Conservation (phyloP, 2,888 invertebrate genomes). For the Cryptocephalus primarius region DNA sequence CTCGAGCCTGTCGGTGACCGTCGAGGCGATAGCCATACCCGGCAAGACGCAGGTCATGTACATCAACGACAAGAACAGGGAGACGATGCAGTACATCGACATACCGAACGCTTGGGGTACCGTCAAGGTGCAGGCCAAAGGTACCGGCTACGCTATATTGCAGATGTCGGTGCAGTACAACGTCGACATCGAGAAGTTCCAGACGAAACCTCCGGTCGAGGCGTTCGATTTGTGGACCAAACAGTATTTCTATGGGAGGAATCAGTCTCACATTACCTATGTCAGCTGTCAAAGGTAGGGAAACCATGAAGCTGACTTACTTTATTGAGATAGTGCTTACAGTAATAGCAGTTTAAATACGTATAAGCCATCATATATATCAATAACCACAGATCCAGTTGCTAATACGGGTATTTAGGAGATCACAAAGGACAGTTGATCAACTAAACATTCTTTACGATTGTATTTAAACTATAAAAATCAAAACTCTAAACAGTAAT, state of each 20-base stretch:
- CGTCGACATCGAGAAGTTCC: conserved; percentile 73
- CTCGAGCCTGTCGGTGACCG: conserved; percentile 57
- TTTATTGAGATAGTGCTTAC: too few species aligned
- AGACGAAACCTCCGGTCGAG: conserved; percentile 68
- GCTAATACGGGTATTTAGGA: too few species aligned
- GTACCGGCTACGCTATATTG: conserved; percentile 87
- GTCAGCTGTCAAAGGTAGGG: conserved; percentile 73
- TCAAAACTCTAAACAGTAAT: too few species aligned
- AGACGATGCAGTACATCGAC: conserved; percentile 65
- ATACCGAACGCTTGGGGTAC: conserved; percentile 92
- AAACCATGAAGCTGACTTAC: too few species aligned
- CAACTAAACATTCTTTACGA: too few species aligned
- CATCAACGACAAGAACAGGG: conserved; percentile 68
- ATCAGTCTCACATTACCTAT: conserved; percentile 87
- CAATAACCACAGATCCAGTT: too few species aligned
- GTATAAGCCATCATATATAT: too few species aligned
- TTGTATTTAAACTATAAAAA: too few species aligned
- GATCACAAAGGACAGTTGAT: too few species aligned
- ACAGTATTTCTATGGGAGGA: conserved; percentile 74
- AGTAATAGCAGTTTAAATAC: too few species aligned
- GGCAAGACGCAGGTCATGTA: conserved; percentile 50
- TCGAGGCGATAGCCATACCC: conserved; percentile 74
- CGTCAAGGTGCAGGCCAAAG: conserved; percentile 83
- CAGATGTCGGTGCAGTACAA: conserved; percentile 91
- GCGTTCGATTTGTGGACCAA: conserved; percentile 71